These are phyloP conservation scores for Ecliptopera silaceata DNA, from an alignment of 2,888 invertebrate genomes.

Conservation along the genomic window DNA sequence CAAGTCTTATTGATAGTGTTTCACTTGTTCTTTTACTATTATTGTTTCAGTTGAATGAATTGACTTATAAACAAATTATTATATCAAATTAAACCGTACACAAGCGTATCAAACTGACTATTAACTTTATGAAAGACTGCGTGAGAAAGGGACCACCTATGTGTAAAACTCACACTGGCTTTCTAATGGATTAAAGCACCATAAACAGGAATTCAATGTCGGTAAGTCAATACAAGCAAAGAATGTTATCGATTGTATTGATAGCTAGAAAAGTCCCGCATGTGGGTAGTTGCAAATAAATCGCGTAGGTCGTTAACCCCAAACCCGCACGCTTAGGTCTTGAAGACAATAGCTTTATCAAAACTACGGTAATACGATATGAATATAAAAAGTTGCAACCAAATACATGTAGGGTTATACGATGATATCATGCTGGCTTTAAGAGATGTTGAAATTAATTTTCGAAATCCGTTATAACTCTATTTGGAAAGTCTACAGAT, in stretches of 20 bases:
- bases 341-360: slow-evolving; percentile 26
- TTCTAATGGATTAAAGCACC: slow-evolving; percentile 48
- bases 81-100: neutral
- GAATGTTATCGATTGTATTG: neutral
- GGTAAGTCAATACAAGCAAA: slow-evolving; percentile 10
- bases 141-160: slow-evolving; percentile 46
- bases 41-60: neutral
- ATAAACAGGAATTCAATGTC: slow-evolving; percentile 30
- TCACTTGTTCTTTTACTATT: slow-evolving; percentile 4
- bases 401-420: slow-evolving; percentile 20
- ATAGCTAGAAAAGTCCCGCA: slow-evolving; percentile 25
- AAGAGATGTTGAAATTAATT: slow-evolving; percentile 21
- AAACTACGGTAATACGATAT: slow-evolving; percentile 20
- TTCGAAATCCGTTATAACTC: slow-evolving; percentile 18
- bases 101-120: neutral
- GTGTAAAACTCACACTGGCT: slow-evolving; percentile 45
- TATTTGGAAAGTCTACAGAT: slow-evolving; percentile 14
- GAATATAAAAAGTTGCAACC: slow-evolving; percentile 27
- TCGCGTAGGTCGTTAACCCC: slow-evolving; percentile 52
- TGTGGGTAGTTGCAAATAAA: slow-evolving; percentile 61
- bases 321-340: slow-evolving; percentile 57
- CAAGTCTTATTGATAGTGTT: slow-evolving; percentile 43
- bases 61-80: neutral
- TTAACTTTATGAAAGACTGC: slow-evolving; percentile 9
- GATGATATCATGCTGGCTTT: slow-evolving; percentile 25